These are phyloP conservation scores for Eulimnadia texana DNA, from an alignment of 1,140 invertebrate genomes.

Conservation along the genomic window DNA sequence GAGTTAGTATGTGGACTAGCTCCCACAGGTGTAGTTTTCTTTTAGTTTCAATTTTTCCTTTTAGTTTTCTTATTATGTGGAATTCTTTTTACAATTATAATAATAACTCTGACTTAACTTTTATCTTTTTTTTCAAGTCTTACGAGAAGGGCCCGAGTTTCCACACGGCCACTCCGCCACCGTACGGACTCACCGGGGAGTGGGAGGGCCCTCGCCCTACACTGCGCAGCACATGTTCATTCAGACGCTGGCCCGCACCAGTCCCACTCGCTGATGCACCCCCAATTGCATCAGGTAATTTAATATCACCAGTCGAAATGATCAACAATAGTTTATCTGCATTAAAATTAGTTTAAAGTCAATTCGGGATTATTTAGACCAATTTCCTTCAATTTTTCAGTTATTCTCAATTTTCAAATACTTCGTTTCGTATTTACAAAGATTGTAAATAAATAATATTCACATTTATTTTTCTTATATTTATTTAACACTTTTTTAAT, in stretches of 20 bases:
- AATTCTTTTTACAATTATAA: no score
- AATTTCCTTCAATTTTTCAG: no score
- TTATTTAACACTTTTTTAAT: no score
- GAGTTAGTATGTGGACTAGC: no score
- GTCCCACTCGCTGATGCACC: constrained; percentile 52
- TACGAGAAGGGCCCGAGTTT: constrained; percentile 65
- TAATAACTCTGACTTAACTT: no score
- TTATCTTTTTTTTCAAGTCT: constrained; percentile 39
- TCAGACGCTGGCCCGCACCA: constrained; percentile 48
- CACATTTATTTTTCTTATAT: constrained; percentile 8
- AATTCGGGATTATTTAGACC: no score
- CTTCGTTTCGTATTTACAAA: neutral
- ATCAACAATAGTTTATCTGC: no score
- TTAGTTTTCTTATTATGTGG: no score
- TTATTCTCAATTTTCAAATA: constrained; percentile 18
- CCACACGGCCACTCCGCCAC: constrained; percentile 65
- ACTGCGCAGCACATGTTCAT: constrained; percentile 44
- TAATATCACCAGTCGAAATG: no score
- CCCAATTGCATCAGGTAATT: constrained; percentile 52
- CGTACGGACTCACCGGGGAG: constrained; percentile 55
- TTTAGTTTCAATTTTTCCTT: no score
- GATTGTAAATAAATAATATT: neutral
- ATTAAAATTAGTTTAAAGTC: no score
- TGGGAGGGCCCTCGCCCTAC: constrained; percentile 35
- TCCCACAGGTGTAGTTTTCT: no score